Evolutionary conservation across 2,888 invertebrate genomes (phyloP), one percentile per base, ranked within the genome.

Genomic region (Arctia plantaginis): DNA sequence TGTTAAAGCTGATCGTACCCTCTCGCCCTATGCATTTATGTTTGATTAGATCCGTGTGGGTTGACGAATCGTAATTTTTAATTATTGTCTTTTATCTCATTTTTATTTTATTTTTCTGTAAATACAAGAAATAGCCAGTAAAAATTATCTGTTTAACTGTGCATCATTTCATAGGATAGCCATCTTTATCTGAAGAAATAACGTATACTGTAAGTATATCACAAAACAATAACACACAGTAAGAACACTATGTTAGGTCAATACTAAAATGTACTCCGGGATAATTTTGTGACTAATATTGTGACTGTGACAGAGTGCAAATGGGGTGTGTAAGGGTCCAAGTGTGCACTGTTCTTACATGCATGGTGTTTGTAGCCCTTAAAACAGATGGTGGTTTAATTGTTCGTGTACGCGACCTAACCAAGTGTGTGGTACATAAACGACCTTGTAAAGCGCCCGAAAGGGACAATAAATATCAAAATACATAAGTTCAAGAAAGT

Each of bases 91-190:
- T 90, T 88, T 91, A 87, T 84, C 81, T 83, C 83, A 81, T 90
- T 89, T 70, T 90, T 88, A 89, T 91, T 91, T 89, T 84, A 87
- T 87, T 90, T 92, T 91, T 92, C 92, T 96, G 94, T 95, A 94
- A 95, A 96, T 95, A 95, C 94, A 94, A 94, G 92, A 94, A 94
- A 95, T 93, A 93, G 95, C 92, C 94, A 96, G 96, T 97, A 97
- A 97, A 97, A 96, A 97, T 97, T 96, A 97, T 97, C 96, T 97
- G 96, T 97, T 97, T 97, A 97, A 97, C 97, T 97, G 96, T 97
- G 96, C 96, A 96, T 96, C 97, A 96, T 96, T 96, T 96, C 96
- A 96, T 97, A 97, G 97, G 97, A 97, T 97, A 96, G 96, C 96
- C 96, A 96, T 96, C 96, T 96, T 94, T 96, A 95, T 95, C 93